Evolutionary conservation across 2,113 vertebrate genomes (phyloP), one percentile per base, ranked within the genome.

Genomic region (Pterocles burchelli): DNA sequence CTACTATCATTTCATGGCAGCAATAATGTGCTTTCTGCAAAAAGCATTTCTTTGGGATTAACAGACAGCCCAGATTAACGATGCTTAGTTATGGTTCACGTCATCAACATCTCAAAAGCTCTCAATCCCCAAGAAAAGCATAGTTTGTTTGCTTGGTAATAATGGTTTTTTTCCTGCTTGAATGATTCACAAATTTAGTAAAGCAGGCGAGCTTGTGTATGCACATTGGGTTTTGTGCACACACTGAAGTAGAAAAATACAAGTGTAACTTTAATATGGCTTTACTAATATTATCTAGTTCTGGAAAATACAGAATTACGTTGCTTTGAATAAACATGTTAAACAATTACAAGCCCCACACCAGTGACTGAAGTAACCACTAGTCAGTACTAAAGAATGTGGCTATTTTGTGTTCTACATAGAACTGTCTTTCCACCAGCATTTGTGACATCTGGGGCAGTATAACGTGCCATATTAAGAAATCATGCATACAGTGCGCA

Each of bases 21-120:
- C 21, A 93, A 67, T 52, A 71, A 88, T 9, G 18, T 62, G 25
- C 54, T 88, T 75, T 65, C 86, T 81, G 70, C 3, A 16, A 86
- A 79, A 94, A 89, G 49, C 67, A 43, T 83, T 85, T 84, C 25
- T 63, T 75, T 41, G 57, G 72, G 88, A 91, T 94, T 96, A 96
- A 41, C 4, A 1, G 34, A 29, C 78, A 88, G 78, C 29, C 0
- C 11, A 90, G 82, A 95, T 96, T 94, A 95, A 75, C 68, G 79
- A 72, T 51, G 58, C 46, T 79, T 59, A 87, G 81, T 88, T 93
- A n/a, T 83, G 63, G 68, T 74, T 85, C 88, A 52, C 15, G 8
- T 80, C 85, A 91, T 28, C 89, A 66, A 10, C 54, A 75, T 85
- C 78, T 52, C 68, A n/a, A 72, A 85, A 94, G 73, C 74, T 84